Conservation (phyloP, 2,888 invertebrate species). For the Pimpla rufipes region DNA sequence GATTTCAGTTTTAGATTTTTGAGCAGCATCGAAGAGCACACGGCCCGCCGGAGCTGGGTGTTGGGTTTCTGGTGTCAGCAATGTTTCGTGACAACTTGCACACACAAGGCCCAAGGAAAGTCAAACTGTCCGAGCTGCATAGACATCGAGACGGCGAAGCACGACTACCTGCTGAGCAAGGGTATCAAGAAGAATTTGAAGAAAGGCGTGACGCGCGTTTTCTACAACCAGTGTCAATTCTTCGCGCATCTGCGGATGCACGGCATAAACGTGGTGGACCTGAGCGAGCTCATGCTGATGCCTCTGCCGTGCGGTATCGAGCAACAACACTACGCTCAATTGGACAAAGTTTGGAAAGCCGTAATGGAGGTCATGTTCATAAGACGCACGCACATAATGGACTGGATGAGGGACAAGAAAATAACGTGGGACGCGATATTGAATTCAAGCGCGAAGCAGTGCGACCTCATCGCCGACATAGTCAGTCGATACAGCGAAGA, state of each 20-base stretch:
- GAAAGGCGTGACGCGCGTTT: conserved; percentile 76
- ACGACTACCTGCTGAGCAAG: conserved; percentile 73
- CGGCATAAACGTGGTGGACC: conserved; percentile 72
- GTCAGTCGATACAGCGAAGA: conserved; percentile 68
- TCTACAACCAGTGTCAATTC: conserved; percentile 83
- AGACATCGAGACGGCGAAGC: conserved; percentile 73
- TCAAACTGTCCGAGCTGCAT: conserved; percentile 56
- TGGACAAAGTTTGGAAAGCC: conserved; percentile 77
- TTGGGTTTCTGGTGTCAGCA: conserved; percentile 81
- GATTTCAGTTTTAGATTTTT: conserved; percentile 78
- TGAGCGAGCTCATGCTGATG: conserved; percentile 82
- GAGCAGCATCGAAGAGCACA: conserved; percentile 80
- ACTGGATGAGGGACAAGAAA: conserved; percentile 77
- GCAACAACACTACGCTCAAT: conserved; percentile 72
- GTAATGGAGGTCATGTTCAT: conserved; percentile 81
- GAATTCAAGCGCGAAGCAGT: conserved; percentile 47
- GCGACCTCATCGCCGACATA: conserved; percentile 68
- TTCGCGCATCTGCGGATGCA: conserved; percentile 80
- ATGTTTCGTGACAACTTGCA: conserved; percentile 78
- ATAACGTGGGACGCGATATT: conserved; percentile 75
- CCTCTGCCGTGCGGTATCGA: conserved; percentile 77
- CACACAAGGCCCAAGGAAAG: conserved; percentile 69
- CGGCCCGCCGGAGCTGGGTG: conserved; percentile 80
- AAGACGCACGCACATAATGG: conserved; percentile 77
- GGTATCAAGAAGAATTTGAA: conserved; percentile 75